A percentile compares a stretch with the other conserved stretches of the same genome.
Conservation (phyloP, 2,888 invertebrate species). For the Drosophila fungiperda region DNA sequence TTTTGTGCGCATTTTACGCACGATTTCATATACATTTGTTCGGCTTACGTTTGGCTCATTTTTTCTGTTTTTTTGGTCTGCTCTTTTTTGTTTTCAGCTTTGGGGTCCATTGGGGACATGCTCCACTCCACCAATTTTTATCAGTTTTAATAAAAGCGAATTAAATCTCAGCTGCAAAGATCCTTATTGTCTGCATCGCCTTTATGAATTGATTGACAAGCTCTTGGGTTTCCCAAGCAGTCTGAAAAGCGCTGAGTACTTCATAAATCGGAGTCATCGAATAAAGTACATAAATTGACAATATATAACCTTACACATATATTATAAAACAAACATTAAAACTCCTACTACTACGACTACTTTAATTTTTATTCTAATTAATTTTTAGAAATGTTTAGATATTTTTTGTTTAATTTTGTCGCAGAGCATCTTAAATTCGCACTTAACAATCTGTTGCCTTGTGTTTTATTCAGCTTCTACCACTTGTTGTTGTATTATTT, state of each 20-base stretch:
- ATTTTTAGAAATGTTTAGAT: background rate
- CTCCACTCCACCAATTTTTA: slow-evolving; percentile 33
- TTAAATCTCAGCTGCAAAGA: slow-evolving; percentile 46
- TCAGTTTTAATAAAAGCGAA: slow-evolving; percentile 68
- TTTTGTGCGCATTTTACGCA: slow-evolving; percentile 76
- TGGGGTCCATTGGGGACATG: slow-evolving; percentile 16
- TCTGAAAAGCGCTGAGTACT: background rate
- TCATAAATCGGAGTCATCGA: background rate
- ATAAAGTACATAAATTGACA: too few relatives aligned
- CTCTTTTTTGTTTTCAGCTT: slow-evolving; percentile 35
- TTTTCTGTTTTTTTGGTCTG: slow-evolving; percentile 6
- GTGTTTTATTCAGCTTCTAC: slow-evolving; percentile 6
- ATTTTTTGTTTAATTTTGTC: background rate
- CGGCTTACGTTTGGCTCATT: slow-evolving; percentile 53
- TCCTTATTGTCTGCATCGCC: slow-evolving; percentile 35
- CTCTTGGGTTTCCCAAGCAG: background rate
- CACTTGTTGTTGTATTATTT: slow-evolving; percentile 50
- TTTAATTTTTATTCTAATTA: too few relatives aligned
- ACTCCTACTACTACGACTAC: too few relatives aligned
- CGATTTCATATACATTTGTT: slow-evolving; percentile 76
- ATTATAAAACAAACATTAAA: too few relatives aligned
- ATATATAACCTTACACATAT: background rate
- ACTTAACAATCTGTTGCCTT: background rate
- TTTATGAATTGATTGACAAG: slow-evolving; percentile 56
- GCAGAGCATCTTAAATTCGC: slow-evolving; percentile 31